Evolutionary conservation across 2,797 vertebrate genomes (phyloP).

Genomic region (Otolemur crassicaudatus): DNA sequence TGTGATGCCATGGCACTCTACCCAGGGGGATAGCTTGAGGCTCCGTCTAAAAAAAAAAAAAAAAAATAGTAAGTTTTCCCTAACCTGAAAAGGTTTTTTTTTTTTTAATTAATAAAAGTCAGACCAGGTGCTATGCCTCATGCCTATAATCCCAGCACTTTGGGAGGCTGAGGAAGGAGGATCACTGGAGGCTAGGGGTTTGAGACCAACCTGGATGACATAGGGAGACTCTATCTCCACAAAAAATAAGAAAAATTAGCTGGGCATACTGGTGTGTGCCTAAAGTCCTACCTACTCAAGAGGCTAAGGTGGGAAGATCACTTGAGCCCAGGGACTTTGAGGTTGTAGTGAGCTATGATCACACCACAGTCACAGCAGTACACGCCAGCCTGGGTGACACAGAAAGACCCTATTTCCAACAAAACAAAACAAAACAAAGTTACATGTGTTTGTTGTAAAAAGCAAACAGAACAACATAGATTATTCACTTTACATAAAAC

Average conservation of each 20-base stretch:
- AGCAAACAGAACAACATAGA: background rate
- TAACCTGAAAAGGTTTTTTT: background rate
- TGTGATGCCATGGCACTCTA: too few species aligned
- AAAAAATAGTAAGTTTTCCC: background rate
- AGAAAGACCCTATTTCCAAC: background rate
- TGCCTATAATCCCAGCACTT: background rate
- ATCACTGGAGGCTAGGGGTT: background rate
- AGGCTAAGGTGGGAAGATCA: background rate
- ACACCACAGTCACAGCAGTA: background rate
- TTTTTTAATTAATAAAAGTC: background rate
- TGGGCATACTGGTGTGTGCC: background rate
- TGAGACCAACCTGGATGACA: background rate
- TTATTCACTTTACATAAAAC: background rate
- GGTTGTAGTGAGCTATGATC: background rate
- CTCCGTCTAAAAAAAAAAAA: too few species aligned
- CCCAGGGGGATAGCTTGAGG: too few species aligned
- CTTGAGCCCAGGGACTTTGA: background rate
- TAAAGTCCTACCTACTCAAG: background rate
- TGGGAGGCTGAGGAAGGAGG: background rate
- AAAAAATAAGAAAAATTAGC: background rate
- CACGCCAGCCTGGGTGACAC: background rate
- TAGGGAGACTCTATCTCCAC: background rate
- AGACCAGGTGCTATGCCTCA: background rate
- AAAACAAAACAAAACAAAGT: background rate
- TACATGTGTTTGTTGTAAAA: background rate